Evolutionary conservation across 1,140 invertebrate genomes (phyloP), one percentile per base, ranked within the genome.

Genomic region (Camponotus pennsylvanicus): DNA sequence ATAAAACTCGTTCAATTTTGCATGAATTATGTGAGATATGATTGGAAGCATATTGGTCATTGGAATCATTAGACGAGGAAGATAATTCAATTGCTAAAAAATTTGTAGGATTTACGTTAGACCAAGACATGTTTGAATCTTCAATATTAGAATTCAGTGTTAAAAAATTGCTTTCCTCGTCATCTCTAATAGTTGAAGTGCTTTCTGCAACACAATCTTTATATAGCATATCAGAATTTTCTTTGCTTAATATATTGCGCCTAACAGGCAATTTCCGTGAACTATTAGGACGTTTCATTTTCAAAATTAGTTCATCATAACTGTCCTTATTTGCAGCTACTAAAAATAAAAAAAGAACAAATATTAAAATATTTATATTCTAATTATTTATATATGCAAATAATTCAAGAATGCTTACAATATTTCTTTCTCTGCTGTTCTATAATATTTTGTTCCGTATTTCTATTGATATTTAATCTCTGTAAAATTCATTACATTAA

Each of bases 391-490:
- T 52, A 52, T 52, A 0, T 52, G 15, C 21, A 76, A 67, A 32
- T 55, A 34, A 69, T 15, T 77, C 37, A n/a, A n/a, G 11, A 69
- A 75, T 86, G 95, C 95, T 93, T 92, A 95, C 95, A 88, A 89
- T 96, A 96, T 85, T 95, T 93, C 79, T 93, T 95, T 37, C 95
- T 93, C 49, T 91, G 93, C 45, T 94, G 91, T 73, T 95, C 95
- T 89, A 95, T 94, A n/a, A 91, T 18, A 87, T 94, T 93, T 70
- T 94, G 89, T 86, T 93, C 92, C 15, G 91, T 88, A 87, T 94
- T 95, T 88, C 91, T 92, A 70, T 93, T 93, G 2, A 95, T 75
- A 88, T 93, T 89, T 7, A 95, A 82, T 78, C 80, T 93, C 93
- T 94, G 70, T 21, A 92, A 91, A 78, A 82, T 86, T 15, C 37